Base-by-base conservation (phyloP, 2,888 invertebrate species). In the Tenodera sinensis region DNA sequence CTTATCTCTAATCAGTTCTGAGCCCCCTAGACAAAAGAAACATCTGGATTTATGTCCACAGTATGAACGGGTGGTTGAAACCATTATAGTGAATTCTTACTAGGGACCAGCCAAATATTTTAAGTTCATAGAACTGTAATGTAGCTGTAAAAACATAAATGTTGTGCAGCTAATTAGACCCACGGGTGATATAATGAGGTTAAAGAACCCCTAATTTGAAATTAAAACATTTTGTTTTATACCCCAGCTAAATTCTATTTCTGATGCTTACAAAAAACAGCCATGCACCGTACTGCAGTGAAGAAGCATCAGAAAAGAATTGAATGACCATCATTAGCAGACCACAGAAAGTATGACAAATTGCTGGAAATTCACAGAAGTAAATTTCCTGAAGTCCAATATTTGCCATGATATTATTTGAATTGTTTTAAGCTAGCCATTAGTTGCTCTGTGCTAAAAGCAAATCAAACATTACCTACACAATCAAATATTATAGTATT, bases 41-140 rank as follows among this genome's bases (percentile, higher is more conserved):
- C 20, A 71, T 71, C 54, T 71, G 54, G 54, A 71, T 71, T 20
- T 71, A 71, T 71, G 54, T 71, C 54, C 54, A 71, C 54, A 71
- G 54, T 71, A 27, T 20, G 82, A 30, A 82, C 30, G 81, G 88
- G 84, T 85, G 88, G 30, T 85, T 71, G 28, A 88, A 85, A 85
- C 28, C 81, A 71, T 82, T 88, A 88, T 87, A 89, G 90, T 89
- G 89, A 90, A 71, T 88, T 90, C 89, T 89, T 89, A 85, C 85
- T 88, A 90, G 90, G 89, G 90, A 90, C 90, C 90, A 90, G 90
- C 89, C 42, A 88, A 89, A 71, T 71, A 71, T 71, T 71, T 71
- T 71, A 71, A 20, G 20, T 71, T 71, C 54, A 71, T 71, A 71
- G 25, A 71, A 71, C 20, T 71, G 54, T 71, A 71, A 71, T 71